These are phyloP conservation scores for Craterocephalus amniculus DNA, from an alignment of 2,797 vertebrate genomes.

Conservation along the genomic window DNA sequence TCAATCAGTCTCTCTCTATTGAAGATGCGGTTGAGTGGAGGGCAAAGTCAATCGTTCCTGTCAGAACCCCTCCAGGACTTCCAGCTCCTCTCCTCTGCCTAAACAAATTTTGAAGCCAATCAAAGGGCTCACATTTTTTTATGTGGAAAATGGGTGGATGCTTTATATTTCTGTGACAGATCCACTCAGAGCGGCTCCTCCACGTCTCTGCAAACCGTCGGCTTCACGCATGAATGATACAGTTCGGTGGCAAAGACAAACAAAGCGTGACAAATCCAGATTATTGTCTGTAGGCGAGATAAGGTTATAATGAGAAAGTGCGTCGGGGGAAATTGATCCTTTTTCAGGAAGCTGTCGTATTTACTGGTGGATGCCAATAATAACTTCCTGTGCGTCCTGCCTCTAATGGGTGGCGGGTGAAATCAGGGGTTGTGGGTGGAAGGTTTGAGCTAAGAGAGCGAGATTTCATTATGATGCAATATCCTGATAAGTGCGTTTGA, in stretches of 20 bases:
- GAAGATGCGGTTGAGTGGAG: constrained; percentile 69
- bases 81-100: constrained; percentile 62
- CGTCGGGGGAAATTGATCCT: constrained; percentile 83
- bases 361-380: constrained; percentile 78
- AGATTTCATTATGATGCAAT: constrained; percentile 75
- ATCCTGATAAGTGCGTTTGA: constrained; percentile 61
- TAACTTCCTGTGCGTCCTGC: constrained; percentile 80
- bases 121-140: constrained; percentile 69
- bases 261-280: constrained; percentile 85
- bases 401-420: constrained; percentile 65
- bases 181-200: constrained; percentile 42
- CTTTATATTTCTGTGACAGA: constrained; percentile 64
- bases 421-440: constrained; percentile 45
- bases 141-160: constrained; percentile 62
- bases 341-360: constrained; percentile 82
- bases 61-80: constrained; percentile 63
- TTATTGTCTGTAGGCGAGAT: constrained; percentile 84
- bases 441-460: constrained; percentile 57
- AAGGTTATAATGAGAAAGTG: constrained; percentile 85
- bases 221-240: constrained; percentile 73
- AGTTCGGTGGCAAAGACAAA: constrained; percentile 80
- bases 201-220: constrained; percentile 48
- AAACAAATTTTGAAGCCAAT: constrained; percentile 78
- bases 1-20: constrained; percentile 53
- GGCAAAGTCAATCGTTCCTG: constrained; percentile 67